Conservation (phyloP, 1,140 invertebrate genomes). For the Aphelinus atriplicis region DNA sequence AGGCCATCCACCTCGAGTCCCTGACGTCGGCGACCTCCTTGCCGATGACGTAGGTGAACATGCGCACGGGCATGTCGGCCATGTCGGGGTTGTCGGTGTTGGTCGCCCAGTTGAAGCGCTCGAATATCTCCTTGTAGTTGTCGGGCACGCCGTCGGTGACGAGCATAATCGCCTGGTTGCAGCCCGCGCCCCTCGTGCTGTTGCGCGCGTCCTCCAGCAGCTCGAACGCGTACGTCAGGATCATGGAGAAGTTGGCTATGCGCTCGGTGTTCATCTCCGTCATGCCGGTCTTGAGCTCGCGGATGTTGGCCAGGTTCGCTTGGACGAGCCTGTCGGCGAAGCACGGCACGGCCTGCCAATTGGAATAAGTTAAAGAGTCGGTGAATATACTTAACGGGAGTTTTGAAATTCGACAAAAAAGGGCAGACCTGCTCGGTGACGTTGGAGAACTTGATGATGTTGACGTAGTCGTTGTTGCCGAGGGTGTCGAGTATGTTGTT, state of each 20-base stretch:
- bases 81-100: slow-evolving; percentile 79
- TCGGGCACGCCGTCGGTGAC: slow-evolving; percentile 97
- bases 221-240: slow-evolving; percentile 90
- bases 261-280: slow-evolving; percentile 81
- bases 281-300: slow-evolving; percentile 84
- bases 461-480: slow-evolving; percentile 98
- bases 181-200: slow-evolving; percentile 71
- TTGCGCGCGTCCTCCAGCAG: slow-evolving; percentile 75
- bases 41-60: slow-evolving; percentile 98
- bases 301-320: slow-evolving; percentile 89
- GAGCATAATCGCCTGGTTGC: slow-evolving; percentile 97
- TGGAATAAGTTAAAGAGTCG: too few species aligned
- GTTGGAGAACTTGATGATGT: slow-evolving; percentile 89
- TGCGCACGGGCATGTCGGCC: slow-evolving; percentile 82
- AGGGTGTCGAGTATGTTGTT: slow-evolving; percentile 96
- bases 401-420: neutral
- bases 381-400: too few species aligned
- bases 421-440: slow-evolving; percentile 71
- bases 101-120: slow-evolving; percentile 84
- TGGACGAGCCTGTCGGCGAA: slow-evolving; percentile 88
- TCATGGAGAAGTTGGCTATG: slow-evolving; percentile 94
- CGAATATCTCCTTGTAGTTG: slow-evolving; percentile 91
- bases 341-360: slow-evolving; percentile 78
- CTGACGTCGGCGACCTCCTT: slow-evolving; percentile 84
- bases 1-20: slow-evolving; percentile 97